These are phyloP conservation scores for Drosophila prosaltans DNA, from an alignment of 1,140 invertebrate species.

Conservation along the genomic window DNA sequence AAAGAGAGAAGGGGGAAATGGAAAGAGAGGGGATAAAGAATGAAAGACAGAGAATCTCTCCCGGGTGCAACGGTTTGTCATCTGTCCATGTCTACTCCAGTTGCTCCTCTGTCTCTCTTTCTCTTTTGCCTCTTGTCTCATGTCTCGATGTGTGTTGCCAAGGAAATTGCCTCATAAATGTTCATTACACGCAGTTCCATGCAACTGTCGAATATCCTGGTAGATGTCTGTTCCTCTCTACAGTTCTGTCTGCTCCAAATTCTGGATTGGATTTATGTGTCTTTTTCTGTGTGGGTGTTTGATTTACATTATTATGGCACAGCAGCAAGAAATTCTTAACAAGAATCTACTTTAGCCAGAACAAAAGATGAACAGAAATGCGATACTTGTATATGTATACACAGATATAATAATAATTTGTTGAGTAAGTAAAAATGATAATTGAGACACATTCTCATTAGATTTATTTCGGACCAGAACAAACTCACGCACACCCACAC, in stretches of 20 bases:
- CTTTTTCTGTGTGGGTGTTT: conserved; percentile 22
- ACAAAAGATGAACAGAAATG: conserved; percentile 3
- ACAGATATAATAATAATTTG: conserved; percentile 9
- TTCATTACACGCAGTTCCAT: conserved; percentile 71
- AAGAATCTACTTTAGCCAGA: conserved; percentile 3
- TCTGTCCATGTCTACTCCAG: conserved; percentile 33
- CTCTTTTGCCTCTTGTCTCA: conserved; percentile 4
- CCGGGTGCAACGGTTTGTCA: conserved; percentile 56
- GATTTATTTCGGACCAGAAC: conserved; percentile 23
- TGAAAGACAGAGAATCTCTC: conserved; percentile 16
- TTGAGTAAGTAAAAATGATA: conserved; percentile 12
- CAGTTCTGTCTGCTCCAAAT: conserved; percentile 19
- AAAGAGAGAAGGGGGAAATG: neutral
- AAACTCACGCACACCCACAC: conserved; percentile 12
- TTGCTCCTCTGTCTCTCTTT: conserved; percentile 1
- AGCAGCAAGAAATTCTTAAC: neutral
- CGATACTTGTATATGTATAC: neutral
- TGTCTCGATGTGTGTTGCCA: conserved; percentile 52
- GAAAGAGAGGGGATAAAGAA: neutral
- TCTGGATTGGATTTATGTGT: conserved; percentile 37
- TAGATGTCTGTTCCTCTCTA: conserved; percentile 4
- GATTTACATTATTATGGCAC: conserved; percentile 18
- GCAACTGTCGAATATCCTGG: conserved; percentile 55
- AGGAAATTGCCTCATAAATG: conserved; percentile 81
- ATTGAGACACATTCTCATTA: conserved; percentile 24